Evolutionary conservation across 1,140 invertebrate genomes (phyloP).

Genomic region (Leptoteleia sp.): DNA sequence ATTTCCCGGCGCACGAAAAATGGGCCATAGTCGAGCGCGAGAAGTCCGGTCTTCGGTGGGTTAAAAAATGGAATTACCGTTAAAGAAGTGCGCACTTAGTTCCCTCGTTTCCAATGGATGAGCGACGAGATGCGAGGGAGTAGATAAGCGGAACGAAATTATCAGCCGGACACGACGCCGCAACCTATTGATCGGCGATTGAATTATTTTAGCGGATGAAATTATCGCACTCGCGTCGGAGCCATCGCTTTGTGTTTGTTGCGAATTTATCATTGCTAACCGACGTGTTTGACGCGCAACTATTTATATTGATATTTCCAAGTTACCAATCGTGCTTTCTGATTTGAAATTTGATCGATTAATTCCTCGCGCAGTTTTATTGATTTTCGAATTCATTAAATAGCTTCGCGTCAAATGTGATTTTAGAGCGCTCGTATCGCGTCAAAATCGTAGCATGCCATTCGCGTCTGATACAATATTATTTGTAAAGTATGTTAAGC

Average conservation of each 20-base stretch:
- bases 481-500: no score
- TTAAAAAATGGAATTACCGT: constrained; percentile 67
- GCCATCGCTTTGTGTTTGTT: constrained; percentile 22
- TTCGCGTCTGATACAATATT: no score
- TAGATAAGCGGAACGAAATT: constrained; percentile 65
- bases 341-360: constrained; percentile 4
- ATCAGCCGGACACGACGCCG: constrained; percentile 50
- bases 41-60: constrained; percentile 56
- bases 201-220: constrained; percentile 46
- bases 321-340: background rate
- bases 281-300: background rate
- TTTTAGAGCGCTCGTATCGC: no score
- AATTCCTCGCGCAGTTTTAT: no score
- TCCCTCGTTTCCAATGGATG: constrained; percentile 58
- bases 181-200: constrained; percentile 33
- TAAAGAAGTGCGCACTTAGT: constrained; percentile 63
- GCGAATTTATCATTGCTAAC: constrained; percentile 29
- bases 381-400: no score
- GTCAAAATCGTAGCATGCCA: no score
- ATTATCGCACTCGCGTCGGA: constrained; percentile 26
- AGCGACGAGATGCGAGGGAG: constrained; percentile 64
- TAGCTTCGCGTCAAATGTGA: no score
- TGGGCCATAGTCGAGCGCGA: constrained; percentile 50
- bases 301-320: constrained; percentile 24
- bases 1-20: constrained; percentile 51